Conservation (phyloP, 2,797 vertebrate genomes). For the Pangasius macronema region DNA sequence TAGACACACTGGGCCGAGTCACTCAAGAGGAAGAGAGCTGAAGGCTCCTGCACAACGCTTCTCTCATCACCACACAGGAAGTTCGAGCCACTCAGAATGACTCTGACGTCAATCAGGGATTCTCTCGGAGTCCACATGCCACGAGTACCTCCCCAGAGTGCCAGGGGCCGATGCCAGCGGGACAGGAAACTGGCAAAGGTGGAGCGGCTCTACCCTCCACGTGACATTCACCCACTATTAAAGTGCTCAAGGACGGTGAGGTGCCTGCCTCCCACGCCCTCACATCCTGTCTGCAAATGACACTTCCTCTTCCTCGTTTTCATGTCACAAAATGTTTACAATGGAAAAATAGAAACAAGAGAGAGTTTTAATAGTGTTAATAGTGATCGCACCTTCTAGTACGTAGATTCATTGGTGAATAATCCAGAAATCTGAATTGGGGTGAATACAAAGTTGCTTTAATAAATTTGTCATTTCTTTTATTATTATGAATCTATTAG, state of each 20-base stretch:
- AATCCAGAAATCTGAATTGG: neutral
- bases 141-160: slow-evolving; percentile 63
- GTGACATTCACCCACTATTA: slow-evolving; percentile 56
- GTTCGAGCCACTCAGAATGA: slow-evolving; percentile 62
- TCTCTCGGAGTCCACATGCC: slow-evolving; percentile 55
- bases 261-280: slow-evolving; percentile 69
- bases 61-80: slow-evolving; percentile 63
- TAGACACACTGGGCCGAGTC: slow-evolving; percentile 58
- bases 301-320: slow-evolving; percentile 63
- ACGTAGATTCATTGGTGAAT: too few relatives aligned
- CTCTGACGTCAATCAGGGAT: slow-evolving; percentile 74
- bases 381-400: neutral
- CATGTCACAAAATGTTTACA: slow-evolving; percentile 57
- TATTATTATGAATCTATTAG: neutral
- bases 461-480: neutral
- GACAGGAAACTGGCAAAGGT: slow-evolving; percentile 72
- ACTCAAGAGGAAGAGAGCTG: slow-evolving; percentile 58
- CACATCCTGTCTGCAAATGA: slow-evolving; percentile 77
- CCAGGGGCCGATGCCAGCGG: slow-evolving; percentile 68
- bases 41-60: slow-evolving; percentile 57
- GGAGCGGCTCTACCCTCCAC: slow-evolving; percentile 55
- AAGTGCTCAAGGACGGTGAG: slow-evolving; percentile 74
- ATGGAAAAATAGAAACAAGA: slow-evolving; percentile 64
- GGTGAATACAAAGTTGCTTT: neutral
- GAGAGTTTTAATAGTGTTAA: neutral